phyloP scores from a whole-genome alignment of 1,140 invertebrate genomes.

The Oryctes rhinoceros region DNA sequence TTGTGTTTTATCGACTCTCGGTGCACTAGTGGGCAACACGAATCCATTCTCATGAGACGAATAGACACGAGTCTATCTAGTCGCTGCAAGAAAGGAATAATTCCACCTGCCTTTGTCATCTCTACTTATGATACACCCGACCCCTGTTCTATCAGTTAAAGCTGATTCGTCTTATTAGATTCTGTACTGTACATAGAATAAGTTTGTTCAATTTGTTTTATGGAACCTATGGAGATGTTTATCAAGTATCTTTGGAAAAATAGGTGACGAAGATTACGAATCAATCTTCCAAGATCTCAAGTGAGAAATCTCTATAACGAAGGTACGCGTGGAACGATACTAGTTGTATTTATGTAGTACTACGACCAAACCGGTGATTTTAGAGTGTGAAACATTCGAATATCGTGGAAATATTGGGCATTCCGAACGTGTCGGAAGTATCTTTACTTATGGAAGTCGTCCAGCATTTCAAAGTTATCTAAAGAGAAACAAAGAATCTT shows the following conservation, averaged over 20 bases:
- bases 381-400: conserved; percentile 83
- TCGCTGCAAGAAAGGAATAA: too few relatives aligned
- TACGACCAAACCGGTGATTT: neutral
- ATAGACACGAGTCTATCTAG: too few relatives aligned
- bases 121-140: too few relatives aligned
- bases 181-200: too few relatives aligned
- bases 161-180: too few relatives aligned
- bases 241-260: conserved; percentile 70
- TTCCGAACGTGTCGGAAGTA: conserved; percentile 78
- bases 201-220: too few relatives aligned
- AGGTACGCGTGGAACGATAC: conserved; percentile 54
- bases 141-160: too few relatives aligned
- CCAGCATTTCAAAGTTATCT: conserved; percentile 81
- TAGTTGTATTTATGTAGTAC: neutral
- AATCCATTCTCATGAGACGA: too few relatives aligned
- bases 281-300: conserved; percentile 69
- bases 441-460: conserved; percentile 90
- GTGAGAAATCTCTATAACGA: conserved; percentile 81
- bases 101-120: too few relatives aligned
- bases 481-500: conserved; percentile 71
- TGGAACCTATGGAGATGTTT: conserved; percentile 79
- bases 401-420: conserved; percentile 86
- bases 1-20: too few relatives aligned
- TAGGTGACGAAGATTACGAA: conserved; percentile 57
- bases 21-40: too few relatives aligned